Conservation (phyloP, 2,797 vertebrate species). For the Margarornis squamiger region DNA sequence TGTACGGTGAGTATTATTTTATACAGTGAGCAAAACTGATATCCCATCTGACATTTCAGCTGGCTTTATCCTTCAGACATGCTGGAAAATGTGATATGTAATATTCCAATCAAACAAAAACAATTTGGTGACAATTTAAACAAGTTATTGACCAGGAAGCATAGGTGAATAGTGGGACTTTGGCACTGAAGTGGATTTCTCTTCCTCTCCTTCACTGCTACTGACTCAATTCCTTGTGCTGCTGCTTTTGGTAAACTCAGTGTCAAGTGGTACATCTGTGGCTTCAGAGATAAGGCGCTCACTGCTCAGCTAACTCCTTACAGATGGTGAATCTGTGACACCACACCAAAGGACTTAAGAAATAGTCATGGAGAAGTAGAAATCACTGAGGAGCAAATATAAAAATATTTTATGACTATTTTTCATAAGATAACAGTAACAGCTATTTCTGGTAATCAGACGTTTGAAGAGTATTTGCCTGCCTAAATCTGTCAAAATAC, state of each 20-base stretch:
- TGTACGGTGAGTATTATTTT: background rate
- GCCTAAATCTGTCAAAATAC: background rate
- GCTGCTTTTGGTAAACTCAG: background rate
- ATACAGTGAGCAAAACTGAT: conserved; percentile 18
- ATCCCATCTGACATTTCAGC: background rate
- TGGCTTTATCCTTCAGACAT: background rate
- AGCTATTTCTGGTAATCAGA: background rate
- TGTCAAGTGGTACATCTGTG: background rate
- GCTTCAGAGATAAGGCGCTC: background rate
- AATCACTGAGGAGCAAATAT: background rate
- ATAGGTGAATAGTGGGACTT: background rate
- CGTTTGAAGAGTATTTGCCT: background rate
- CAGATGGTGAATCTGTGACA: background rate
- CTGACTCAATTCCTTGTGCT: background rate
- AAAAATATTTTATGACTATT: background rate
- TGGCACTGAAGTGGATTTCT: background rate
- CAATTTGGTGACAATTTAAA: background rate
- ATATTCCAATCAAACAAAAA: background rate
- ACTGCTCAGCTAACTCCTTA: background rate
- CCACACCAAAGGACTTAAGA: background rate
- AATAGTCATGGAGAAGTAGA: background rate
- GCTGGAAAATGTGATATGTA: background rate
- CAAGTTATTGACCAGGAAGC: background rate
- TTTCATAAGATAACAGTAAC: background rate
- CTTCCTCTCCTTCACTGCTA: background rate